These are phyloP conservation scores for Perca fluviatilis DNA, from an alignment of 2,113 vertebrate species.

Conservation along the genomic window DNA sequence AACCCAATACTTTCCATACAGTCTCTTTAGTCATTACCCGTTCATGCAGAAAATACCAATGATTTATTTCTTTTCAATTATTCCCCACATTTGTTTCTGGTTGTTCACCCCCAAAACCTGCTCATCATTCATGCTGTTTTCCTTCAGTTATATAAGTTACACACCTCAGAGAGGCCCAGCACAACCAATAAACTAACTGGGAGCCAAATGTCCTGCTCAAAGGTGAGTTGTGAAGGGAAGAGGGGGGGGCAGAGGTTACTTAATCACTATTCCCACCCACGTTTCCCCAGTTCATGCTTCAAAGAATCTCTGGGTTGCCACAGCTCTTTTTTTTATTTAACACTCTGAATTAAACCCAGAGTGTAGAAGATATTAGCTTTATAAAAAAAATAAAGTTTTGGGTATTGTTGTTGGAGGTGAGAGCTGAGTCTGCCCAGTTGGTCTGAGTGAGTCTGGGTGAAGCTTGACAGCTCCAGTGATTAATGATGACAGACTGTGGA, in stretches of 20 bases:
- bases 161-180: conserved; percentile 1
- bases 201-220: conserved; percentile 17
- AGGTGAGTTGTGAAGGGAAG: conserved; percentile 1
- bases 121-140: neutral
- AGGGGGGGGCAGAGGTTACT: conserved; percentile 10
- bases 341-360: conserved; percentile 36
- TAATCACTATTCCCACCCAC: conserved; percentile 24
- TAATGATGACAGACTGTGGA: conserved; percentile 75
- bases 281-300: conserved; percentile 15
- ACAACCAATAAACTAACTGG: neutral
- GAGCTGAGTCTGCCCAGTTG: conserved; percentile 36
- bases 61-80: conserved; percentile 3
- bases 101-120: neutral
- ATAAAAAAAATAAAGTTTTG: conserved; percentile 18
- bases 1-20: neutral
- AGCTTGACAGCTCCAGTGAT: conserved; percentile 73
- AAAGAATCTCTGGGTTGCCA: conserved; percentile 12
- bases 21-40: neutral
- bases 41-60: neutral
- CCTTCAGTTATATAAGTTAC: neutral
- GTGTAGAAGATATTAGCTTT: neutral
- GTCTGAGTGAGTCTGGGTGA: conserved; percentile 57
- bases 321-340: conserved; percentile 27
- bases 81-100: neutral
- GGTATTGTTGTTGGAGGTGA: conserved; percentile 59